A percentile compares a stretch with the other conserved stretches of the same genome.
These are phyloP conservation scores for Eurosta solidaginis DNA, from an alignment of 1,140 invertebrate genomes.

Conservation along the genomic window DNA sequence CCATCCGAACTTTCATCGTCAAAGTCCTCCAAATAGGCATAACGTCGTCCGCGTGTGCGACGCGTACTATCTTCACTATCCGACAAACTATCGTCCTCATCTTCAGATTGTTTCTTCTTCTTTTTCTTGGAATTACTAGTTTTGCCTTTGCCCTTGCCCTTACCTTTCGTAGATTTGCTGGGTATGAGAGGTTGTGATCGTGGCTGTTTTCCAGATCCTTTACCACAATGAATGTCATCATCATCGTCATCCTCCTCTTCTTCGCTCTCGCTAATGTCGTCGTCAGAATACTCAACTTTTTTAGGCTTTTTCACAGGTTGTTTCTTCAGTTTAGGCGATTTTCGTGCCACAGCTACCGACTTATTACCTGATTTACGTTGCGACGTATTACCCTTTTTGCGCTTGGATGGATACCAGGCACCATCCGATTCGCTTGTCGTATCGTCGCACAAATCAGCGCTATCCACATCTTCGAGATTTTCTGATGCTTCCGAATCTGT, in stretches of 20 bases:
- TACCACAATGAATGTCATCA: constrained; percentile 42
- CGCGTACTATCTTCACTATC: constrained; percentile 65
- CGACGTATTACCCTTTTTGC: too few relatives aligned
- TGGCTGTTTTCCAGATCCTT: constrained; percentile 54
- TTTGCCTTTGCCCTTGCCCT: constrained; percentile 40
- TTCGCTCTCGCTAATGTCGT: constrained; percentile 55
- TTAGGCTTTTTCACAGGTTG: constrained; percentile 45
- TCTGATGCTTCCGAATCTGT: constrained; percentile 64
- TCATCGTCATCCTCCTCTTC: constrained; percentile 52
- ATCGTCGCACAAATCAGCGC: constrained; percentile 63
- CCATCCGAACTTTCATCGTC: constrained; percentile 59
- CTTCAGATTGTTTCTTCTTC: constrained; percentile 42
- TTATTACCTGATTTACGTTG: constrained; percentile 37
- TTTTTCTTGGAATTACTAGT: constrained; percentile 36
- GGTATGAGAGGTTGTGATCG: constrained; percentile 49
- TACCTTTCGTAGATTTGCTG: constrained; percentile 36
- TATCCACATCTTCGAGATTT: constrained; percentile 65
- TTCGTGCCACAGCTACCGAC: constrained; percentile 39
- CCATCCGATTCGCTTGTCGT: constrained; percentile 53
- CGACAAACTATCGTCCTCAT: constrained; percentile 55
- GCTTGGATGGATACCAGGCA: constrained; percentile 51
- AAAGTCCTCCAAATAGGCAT: constrained; percentile 70
- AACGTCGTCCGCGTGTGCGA: constrained; percentile 70
- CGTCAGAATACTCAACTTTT: constrained; percentile 51
- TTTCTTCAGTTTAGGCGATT: constrained; percentile 51